Base-by-base conservation (phyloP, 2,113 vertebrate species). In the Cebidichthys violaceus region DNA sequence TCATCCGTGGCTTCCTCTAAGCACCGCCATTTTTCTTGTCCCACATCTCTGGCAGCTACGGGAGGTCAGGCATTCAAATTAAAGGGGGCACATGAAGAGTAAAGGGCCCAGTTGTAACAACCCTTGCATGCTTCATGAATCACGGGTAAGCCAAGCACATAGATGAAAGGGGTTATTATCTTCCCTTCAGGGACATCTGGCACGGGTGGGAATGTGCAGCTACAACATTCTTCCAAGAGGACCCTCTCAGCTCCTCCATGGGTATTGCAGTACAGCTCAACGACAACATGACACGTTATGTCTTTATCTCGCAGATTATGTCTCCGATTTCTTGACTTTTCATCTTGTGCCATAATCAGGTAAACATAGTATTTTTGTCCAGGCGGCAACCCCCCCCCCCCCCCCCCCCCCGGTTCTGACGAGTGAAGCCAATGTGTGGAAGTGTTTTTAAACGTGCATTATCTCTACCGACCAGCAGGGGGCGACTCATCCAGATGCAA, bases 21-120 rank as follows among this genome's bases (percentile, higher is more conserved):
- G 85, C 10, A 1, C 67, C 52, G 50, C 29, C 29, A 50, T 89
- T 86, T 89, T 83, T 13, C 75, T 47, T 52, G 50, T 57, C 68
- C 68, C 66, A 54, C 57, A 62, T 79, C 33, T 57, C 31, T 27
- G 71, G 50, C 59, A 31, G 57, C 70, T 27, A 20, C 6, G 50
- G 9, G 59, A 77, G 89, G 88, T 90, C 75, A 85, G 41, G 54
- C 75, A 69, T 92, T 75, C 45, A 85, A 82, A 91, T 83, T 65
- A 83, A 83, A 75, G 85, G 68, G 68, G 55, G 41, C 72, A 24
- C 68, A 45, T 62, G 55, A 70, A 75, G 70, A 86, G 60, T 77
- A 75, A 80, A 86, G 69, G 62, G 67, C 0, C 54, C 59, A 7
- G 52, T 80, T 80, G 82, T 68, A 27, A 81, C 68, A 70, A 79